phyloP scores from a whole-genome alignment of 92 coral and sea anemone species.

The Porites rus region DNA sequence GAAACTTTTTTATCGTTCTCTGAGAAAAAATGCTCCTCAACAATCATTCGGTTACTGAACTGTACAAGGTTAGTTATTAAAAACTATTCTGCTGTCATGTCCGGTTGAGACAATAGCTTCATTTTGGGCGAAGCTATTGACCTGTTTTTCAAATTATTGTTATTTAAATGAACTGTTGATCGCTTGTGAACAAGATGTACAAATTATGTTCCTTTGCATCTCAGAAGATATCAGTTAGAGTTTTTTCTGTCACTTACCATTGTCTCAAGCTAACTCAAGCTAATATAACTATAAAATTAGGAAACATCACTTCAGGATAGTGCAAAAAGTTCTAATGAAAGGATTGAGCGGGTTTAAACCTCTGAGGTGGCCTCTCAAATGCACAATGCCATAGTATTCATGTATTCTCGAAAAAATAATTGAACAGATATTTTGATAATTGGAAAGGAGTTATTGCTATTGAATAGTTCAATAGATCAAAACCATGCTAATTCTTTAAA shows the following conservation, averaged over 20 bases:
- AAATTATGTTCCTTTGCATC: not conserved
- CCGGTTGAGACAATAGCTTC: not conserved
- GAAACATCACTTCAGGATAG: not conserved
- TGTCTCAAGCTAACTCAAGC: too few relatives aligned
- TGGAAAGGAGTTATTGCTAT: conserved; percentile 6
- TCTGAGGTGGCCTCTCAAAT: not conserved
- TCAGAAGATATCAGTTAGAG: too few relatives aligned
- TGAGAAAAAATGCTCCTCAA: too few relatives aligned
- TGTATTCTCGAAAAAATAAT: not conserved
- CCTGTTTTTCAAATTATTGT: conserved; percentile 3
- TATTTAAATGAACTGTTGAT: conserved; percentile 4
- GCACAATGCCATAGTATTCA: not conserved
- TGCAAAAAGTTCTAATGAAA: not conserved
- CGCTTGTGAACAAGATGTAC: not conserved
- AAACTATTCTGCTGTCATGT: not conserved
- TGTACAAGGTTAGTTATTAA: not conserved
- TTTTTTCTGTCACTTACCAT: not conserved
- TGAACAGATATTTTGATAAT: not conserved
- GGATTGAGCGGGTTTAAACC: not conserved
- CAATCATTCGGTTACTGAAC: too few relatives aligned
- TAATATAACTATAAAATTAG: too few relatives aligned
- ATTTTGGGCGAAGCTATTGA: not conserved
- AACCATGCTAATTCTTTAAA: not conserved
- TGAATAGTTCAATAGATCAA: not conserved
- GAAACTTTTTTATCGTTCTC: not conserved